Evolutionary conservation across 1,140 invertebrate genomes (phyloP).

Genomic region (Drosophila repletoides): DNA sequence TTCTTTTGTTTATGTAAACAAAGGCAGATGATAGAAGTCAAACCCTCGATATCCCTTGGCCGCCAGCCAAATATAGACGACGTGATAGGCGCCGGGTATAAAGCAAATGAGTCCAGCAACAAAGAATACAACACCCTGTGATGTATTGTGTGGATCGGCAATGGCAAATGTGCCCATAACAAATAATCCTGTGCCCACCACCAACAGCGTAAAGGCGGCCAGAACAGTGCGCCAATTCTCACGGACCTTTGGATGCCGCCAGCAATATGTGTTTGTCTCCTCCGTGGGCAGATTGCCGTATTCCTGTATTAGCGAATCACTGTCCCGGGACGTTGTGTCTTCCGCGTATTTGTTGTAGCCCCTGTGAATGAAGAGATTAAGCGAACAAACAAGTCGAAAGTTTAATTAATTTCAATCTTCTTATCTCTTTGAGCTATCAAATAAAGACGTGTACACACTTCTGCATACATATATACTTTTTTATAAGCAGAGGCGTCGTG

Average conservation of each 20-base stretch:
- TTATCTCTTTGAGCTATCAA: conserved; percentile 21
- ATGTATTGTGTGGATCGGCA: conserved; percentile 86
- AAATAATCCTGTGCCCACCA: conserved; percentile 90
- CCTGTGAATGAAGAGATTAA: conserved; percentile 81
- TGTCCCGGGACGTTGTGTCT: conserved; percentile 89
- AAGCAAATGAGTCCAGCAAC: conserved; percentile 91
- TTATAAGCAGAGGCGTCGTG: neutral
- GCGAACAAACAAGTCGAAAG: conserved; percentile 2
- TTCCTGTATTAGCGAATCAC: conserved; percentile 91
- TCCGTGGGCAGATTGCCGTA: conserved; percentile 85
- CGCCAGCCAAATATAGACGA: conserved; percentile 92
- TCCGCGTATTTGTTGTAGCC: conserved; percentile 87
- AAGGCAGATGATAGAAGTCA: conserved; percentile 91
- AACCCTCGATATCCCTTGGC: conserved; percentile 91
- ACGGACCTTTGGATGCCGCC: conserved; percentile 91
- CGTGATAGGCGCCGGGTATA: conserved; percentile 91
- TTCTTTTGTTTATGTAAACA: conserved; percentile 87
- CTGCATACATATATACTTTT: neutral
- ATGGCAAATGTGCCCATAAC: conserved; percentile 89
- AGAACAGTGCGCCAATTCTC: conserved; percentile 94
- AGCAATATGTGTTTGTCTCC: conserved; percentile 86
- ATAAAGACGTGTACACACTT: neutral
- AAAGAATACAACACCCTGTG: conserved; percentile 91
- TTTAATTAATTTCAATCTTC: conserved; percentile 11
- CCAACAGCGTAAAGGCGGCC: conserved; percentile 88